These are phyloP conservation scores for Ectobius pallidus DNA, from an alignment of 2,888 invertebrate genomes.

Conservation along the genomic window DNA sequence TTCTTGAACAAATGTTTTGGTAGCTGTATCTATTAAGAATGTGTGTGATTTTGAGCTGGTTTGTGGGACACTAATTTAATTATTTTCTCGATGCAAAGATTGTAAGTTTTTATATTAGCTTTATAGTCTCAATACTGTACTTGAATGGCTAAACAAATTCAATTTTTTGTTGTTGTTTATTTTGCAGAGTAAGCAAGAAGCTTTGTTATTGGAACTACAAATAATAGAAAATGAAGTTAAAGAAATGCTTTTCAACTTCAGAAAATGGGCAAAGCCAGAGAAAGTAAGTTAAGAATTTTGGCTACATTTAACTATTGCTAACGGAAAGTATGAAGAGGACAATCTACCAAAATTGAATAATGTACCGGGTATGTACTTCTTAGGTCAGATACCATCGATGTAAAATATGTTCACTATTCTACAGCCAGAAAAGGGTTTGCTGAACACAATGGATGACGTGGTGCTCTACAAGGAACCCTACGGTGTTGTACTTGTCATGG, in stretches of 20 bases:
- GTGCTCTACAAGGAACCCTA: conserved; percentile 85
- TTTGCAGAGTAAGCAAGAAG: conserved; percentile 74
- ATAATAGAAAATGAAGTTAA: conserved; percentile 77
- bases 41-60: too few species aligned
- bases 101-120: too few species aligned
- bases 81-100: too few species aligned
- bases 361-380: not conserved
- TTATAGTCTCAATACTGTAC: too few species aligned
- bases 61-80: too few species aligned
- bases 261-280: conserved; percentile 79
- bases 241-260: conserved; percentile 70
- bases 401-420: conserved; percentile 29
- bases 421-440: conserved; percentile 70
- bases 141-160: too few species aligned
- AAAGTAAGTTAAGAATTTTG: conserved; percentile 57
- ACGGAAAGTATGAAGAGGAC: not conserved
- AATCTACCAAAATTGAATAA: not conserved
- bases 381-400: not conserved
- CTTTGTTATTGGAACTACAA: conserved; percentile 78
- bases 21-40: too few species aligned
- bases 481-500: conserved; percentile 87
- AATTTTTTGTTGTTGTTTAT: conserved; percentile 12
- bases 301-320: not conserved
- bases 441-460: conserved; percentile 76
- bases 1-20: too few species aligned